Base-by-base conservation (phyloP, 1,140 invertebrate genomes). In the Heliconius nattereri region DNA sequence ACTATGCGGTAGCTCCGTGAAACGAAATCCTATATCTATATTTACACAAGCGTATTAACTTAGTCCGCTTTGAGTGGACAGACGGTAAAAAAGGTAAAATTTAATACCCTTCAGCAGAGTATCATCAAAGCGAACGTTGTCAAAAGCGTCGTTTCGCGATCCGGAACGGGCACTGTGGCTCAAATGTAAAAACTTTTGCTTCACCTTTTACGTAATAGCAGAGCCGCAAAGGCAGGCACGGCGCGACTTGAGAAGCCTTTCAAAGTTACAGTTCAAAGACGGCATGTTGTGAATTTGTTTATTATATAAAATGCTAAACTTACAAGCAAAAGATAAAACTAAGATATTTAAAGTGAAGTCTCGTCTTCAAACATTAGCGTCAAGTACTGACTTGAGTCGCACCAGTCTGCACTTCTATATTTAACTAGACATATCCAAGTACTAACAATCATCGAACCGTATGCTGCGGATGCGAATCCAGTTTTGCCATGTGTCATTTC, bases 181-280 rank as follows among this genome's bases (percentile, higher is more conserved):
- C 87, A 88, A 90, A 93, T 91, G 88, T 89, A 92, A 91, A 94
- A 94, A 94, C 87, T 93, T 94, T 90, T 90, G 87, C 90, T 89
- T 78, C 86, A 90, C 90, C 90, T 90, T 92, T 91, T 89, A 89
- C 82, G 88, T 90, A 91, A 91, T 90, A 86, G 86, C 84, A 87
- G 85, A 88, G 85, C 79, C 81, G 81, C 79, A 81, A 57, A 81
- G 76, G 74, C 82, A 81, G 84, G 79, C 60, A 84, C 83, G 80
- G 81, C 85, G 85, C 81, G 87, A 90, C 87, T 91, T 90, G 83
- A 89, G 90, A 90, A 91, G 87, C 89, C 89, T 91, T 92, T 85
- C 86, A 85, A 91, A 92, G 88, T 92, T 92, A 80, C 83, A 82
- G 79, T 85, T 92, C 91, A 90, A 92, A 92, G 91, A 86, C 76